Evolutionary conservation across 2,888 invertebrate species (phyloP), one percentile per base, ranked within the genome.

Genomic region (Neuroscelio doddi): DNA sequence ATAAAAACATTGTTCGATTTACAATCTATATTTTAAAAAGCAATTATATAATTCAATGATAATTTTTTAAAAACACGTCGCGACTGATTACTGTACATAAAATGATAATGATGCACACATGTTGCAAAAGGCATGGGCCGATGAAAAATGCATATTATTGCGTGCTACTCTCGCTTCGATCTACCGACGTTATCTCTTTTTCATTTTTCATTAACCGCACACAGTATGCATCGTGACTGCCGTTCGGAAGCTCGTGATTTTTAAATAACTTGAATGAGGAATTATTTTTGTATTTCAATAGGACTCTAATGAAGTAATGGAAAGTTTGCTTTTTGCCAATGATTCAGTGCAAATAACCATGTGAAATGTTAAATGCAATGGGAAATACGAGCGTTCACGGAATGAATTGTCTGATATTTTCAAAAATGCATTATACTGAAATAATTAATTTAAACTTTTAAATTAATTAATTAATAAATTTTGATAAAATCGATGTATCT

Each of bases 81-180:
- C 32, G 38, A 16, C 12, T 30, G 29, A 66, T 53, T 61, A 57
- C 49, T 39, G 52, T 44, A 52, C 36, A n/a, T 17, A 7, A 34
- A 34, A 34, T 12, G 14, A 30, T 30, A 30, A 30, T 9, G 30
- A 12, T 12, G 14, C 2, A 14, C 34, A 14, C 39, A 10, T 30
- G 16, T 30, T 32, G 49, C 41, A 39, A 61, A 61, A 62, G 50
- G 41, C 46, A 42, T 10, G 26, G 17, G 29, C 17, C 50, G n/a
- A 58, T 67, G 51, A 67, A 62, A 58, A 51, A 67, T 63, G 42
- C 51, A 58, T 47, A 21, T 8, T 36, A 44, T 63, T 55, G 58
- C 62, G 55, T 63, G 53, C 49, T 57, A 47, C 15, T 49, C 57
- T 36, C 57, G 26, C 34, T 64, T 58, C 57, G 38, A 44, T 50